phyloP scores from a whole-genome alignment of 2,113 vertebrate species.

The Anhinga rufa region DNA sequence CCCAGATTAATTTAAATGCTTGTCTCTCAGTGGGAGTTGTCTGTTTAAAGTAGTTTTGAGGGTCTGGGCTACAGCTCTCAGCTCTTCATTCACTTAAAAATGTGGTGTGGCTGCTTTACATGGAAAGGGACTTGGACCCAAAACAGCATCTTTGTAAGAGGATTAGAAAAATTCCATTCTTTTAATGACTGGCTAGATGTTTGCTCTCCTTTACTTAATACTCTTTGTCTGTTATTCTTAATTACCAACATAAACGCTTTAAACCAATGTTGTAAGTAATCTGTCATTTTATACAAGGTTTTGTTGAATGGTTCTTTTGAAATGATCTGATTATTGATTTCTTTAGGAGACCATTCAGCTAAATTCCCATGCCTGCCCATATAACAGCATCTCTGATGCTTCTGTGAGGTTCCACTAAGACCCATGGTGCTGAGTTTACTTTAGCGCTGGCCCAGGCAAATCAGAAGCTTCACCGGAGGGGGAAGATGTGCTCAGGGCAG shows the following conservation, averaged over 20 bases:
- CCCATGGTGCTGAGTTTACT: neutral
- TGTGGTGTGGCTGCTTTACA: conserved; percentile 31
- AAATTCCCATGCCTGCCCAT: neutral
- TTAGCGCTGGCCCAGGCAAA: neutral
- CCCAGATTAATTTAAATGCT: neutral
- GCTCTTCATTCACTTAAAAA: conserved; percentile 47
- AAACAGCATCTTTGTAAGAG: conserved; percentile 66
- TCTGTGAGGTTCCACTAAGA: neutral
- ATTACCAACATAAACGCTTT: conserved; percentile 46
- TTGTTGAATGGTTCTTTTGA: conserved; percentile 1
- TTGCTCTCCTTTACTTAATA: conserved; percentile 45
- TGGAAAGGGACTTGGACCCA: conserved; percentile 50
- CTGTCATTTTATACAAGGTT: conserved; percentile 13
- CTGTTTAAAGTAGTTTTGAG: conserved; percentile 30
- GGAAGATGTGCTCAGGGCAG: neutral
- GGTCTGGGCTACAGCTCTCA: neutral
- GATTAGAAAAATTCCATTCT: conserved; percentile 67
- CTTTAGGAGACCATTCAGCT: neutral
- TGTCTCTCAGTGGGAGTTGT: conserved; percentile 38
- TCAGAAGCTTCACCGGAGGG: neutral
- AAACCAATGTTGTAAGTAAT: conserved; percentile 36
- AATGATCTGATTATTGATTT: conserved; percentile 36
- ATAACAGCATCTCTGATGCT: neutral
- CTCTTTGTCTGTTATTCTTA: conserved; percentile 44
- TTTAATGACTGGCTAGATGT: conserved; percentile 53